Evolutionary conservation across 2,888 invertebrate genomes (phyloP).

Genomic region (Caenorhabditis sinica): DNA sequence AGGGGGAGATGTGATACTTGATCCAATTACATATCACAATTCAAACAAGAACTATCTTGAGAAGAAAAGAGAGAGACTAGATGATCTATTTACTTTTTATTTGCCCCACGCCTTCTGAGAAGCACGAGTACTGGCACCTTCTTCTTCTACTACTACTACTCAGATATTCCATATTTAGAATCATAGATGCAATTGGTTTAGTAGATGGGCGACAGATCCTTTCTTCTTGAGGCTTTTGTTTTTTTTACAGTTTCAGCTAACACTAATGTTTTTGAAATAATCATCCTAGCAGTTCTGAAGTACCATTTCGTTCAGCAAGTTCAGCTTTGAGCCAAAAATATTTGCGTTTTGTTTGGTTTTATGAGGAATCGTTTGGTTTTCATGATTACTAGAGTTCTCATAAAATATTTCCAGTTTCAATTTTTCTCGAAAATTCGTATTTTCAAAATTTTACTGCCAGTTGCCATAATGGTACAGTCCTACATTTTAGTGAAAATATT

Average conservation of each 20-base stretch:
- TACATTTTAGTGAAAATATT: too few relatives aligned
- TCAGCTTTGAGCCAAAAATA: too few relatives aligned
- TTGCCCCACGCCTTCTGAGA: slow-evolving; percentile 25
- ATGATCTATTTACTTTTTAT: slow-evolving; percentile 49
- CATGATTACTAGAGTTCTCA: too few relatives aligned
- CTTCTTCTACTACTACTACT: too few relatives aligned
- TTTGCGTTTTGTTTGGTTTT: too few relatives aligned
- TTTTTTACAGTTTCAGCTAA: neutral
- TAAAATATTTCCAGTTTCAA: too few relatives aligned
- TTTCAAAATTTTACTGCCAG: too few relatives aligned
- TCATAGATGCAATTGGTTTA: slow-evolving; percentile 12
- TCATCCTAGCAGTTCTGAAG: too few relatives aligned
- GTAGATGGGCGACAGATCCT: neutral
- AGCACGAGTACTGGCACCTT: slow-evolving; percentile 18
- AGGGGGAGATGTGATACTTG: slow-evolving; percentile 43
- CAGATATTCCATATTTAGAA: slow-evolving; percentile 25
- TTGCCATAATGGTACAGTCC: too few relatives aligned
- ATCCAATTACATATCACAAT: slow-evolving; percentile 60
- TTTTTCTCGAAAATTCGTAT: too few relatives aligned
- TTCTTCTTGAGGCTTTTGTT: neutral
- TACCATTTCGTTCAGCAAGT: too few relatives aligned
- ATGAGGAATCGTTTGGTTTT: too few relatives aligned
- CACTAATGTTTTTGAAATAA: neutral
- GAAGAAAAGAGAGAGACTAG: slow-evolving; percentile 7
- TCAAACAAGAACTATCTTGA: slow-evolving; percentile 36